Base-by-base conservation (phyloP, 1,140 invertebrate genomes). In the Heliothis virescens region DNA sequence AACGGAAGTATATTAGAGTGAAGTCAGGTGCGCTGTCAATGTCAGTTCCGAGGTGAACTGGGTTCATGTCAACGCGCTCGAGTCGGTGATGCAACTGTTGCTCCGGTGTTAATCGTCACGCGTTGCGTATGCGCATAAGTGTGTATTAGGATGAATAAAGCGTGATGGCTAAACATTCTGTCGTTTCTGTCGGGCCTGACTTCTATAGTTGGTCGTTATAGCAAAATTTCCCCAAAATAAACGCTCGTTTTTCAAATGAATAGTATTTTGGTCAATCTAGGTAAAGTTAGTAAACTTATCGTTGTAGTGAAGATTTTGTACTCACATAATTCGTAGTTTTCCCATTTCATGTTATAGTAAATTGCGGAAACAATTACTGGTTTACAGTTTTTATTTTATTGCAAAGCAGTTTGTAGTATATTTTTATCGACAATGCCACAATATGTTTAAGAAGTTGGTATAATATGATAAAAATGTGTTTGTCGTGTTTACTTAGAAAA, bases 21-120 rank as follows among this genome's bases (percentile, higher is more conserved):
- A 1, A n/a, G 9, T 34, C 57, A 26, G 21, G 21, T 62, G 29
- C 15, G 29, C 29, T 9, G 60, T 41, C 26, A 62, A 62, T 62
- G 60, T 62, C 60, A 62, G 21, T 62, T 34, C 34, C 21, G 60
- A 62, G 60, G 60, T 41, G 29, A 62, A 62, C 60, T 9, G 26
- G 60, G 4, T 26, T 41, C 21, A 15, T 60, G 21, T 26, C 53
- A 55, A 55, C 16, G 53, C 53, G 53, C 16, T 55, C 7, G 16
- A 5, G 5, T 41, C 34, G 34, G 34, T 34, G 52, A 29, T 26
- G 21, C 60, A n/a, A 13, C 29, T 62, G 60, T 34, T 26, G n/a
- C 13, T 34, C 26, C 34, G 60, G n/a, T 41, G 60, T 15, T 34
- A 34, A 15, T 34, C 59, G 59, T 62, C 21, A 62, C 13, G 59